Conservation (phyloP, 2,888 invertebrate genomes). For the Andrena bucephala region DNA sequence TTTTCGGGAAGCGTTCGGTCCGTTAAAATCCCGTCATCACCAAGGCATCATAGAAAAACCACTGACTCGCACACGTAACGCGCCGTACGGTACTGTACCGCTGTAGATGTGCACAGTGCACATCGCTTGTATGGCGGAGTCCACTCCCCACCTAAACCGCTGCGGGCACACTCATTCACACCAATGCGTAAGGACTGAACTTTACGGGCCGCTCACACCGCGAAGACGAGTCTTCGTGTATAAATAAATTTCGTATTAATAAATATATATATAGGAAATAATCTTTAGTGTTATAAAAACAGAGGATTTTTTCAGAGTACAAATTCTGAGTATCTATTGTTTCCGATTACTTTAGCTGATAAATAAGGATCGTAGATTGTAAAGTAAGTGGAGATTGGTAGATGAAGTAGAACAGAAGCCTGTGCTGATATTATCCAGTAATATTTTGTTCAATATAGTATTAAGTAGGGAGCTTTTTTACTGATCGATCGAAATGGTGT, state of each 20-base stretch:
- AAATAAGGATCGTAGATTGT: too few species aligned
- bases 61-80: slow-evolving; percentile 75
- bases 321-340: too few species aligned
- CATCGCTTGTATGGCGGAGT: slow-evolving; percentile 34
- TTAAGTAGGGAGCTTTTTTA: background rate
- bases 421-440: too few species aligned
- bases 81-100: slow-evolving; percentile 70
- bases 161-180: slow-evolving; percentile 53
- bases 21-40: slow-evolving; percentile 71
- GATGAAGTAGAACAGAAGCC: too few species aligned
- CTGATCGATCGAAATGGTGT: slow-evolving; percentile 14
- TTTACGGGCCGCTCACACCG: slow-evolving; percentile 31
- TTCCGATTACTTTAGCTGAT: too few species aligned
- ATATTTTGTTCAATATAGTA: background rate
- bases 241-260: too few species aligned
- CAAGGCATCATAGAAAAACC: slow-evolving; percentile 79
- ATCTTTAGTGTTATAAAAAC: too few species aligned
- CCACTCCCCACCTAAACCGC: slow-evolving; percentile 30
- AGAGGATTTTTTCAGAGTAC: background rate
- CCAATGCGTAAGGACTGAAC: slow-evolving; percentile 19
- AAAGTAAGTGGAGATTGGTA: too few species aligned
- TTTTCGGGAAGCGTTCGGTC: slow-evolving; percentile 55
- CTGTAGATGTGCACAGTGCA: slow-evolving; percentile 56
- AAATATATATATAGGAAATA: too few species aligned
- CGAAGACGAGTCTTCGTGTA: background rate